phyloP scores from a whole-genome alignment of 2,113 vertebrate genomes.

The Amazona vittata region DNA sequence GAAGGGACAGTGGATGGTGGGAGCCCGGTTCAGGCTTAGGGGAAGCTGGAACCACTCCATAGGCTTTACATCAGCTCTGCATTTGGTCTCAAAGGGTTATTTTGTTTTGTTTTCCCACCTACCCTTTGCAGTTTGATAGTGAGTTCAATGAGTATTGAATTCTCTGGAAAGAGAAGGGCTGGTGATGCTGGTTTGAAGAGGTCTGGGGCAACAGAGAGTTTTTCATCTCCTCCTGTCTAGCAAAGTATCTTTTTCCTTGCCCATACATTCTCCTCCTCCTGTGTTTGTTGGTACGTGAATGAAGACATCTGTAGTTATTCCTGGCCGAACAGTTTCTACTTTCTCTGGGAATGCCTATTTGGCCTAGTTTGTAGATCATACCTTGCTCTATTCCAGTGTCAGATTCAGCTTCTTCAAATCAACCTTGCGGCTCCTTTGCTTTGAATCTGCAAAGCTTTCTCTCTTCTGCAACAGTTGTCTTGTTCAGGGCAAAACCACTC shows the following conservation, averaged over 20 bases:
- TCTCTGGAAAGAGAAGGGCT: background rate
- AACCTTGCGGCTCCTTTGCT: background rate
- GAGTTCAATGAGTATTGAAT: background rate
- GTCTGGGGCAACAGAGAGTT: background rate
- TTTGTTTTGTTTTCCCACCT: background rate
- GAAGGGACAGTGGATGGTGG: constrained; percentile 37
- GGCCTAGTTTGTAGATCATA: background rate
- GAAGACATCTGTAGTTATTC: background rate
- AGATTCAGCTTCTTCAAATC: background rate
- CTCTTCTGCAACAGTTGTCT: background rate
- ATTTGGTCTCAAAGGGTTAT: background rate
- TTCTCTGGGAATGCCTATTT: background rate
- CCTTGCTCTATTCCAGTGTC: background rate
- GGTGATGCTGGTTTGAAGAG: background rate
- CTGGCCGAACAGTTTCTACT: background rate
- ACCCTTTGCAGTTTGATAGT: background rate
- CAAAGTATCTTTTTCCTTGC: background rate
- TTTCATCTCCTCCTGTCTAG: background rate
- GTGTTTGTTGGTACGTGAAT: background rate
- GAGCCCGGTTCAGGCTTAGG: background rate
- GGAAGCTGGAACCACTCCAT: background rate
- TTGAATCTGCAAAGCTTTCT: background rate
- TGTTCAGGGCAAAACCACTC: background rate
- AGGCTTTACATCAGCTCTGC: background rate
- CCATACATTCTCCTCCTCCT: background rate